These are phyloP conservation scores for Eidolon dupreanum DNA, from an alignment of 2,797 vertebrate species.

Conservation along the genomic window DNA sequence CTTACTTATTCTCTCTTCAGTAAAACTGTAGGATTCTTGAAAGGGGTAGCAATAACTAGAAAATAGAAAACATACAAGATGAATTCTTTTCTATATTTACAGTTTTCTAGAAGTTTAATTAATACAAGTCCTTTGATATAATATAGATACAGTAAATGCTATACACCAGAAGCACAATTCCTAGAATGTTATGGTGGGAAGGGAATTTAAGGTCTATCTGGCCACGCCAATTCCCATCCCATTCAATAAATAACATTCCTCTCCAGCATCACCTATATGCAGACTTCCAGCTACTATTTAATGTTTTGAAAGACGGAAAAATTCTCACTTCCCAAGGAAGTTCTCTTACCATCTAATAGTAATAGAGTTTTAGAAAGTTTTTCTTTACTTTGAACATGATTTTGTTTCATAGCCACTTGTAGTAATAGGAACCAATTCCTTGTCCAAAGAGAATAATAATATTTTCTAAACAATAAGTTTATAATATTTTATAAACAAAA, in stretches of 20 bases:
- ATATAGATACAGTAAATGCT: background rate
- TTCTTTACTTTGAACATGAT: background rate
- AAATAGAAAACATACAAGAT: background rate
- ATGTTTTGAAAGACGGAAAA: background rate
- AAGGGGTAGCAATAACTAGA: background rate
- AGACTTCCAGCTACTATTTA: background rate
- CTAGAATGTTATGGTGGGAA: background rate
- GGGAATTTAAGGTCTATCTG: background rate
- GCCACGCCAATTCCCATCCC: background rate
- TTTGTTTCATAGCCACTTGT: background rate
- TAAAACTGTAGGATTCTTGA: background rate
- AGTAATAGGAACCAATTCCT: background rate
- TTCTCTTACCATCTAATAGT: background rate
- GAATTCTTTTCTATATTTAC: background rate
- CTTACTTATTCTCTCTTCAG: background rate
- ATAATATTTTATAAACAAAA: background rate
- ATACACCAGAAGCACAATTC: background rate
- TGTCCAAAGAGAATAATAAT: background rate
- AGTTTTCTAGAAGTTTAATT: background rate
- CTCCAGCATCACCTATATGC: background rate
- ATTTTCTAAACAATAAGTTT: background rate
- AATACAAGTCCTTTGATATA: background rate
- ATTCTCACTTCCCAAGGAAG: background rate
- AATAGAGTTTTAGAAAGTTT: background rate
- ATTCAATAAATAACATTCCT: background rate